A percentile compares a stretch with the other conserved stretches of the same genome.
These are phyloP conservation scores for Pristis pectinata DNA, from an alignment of 2,797 vertebrate genomes.

Conservation along the genomic window DNA sequence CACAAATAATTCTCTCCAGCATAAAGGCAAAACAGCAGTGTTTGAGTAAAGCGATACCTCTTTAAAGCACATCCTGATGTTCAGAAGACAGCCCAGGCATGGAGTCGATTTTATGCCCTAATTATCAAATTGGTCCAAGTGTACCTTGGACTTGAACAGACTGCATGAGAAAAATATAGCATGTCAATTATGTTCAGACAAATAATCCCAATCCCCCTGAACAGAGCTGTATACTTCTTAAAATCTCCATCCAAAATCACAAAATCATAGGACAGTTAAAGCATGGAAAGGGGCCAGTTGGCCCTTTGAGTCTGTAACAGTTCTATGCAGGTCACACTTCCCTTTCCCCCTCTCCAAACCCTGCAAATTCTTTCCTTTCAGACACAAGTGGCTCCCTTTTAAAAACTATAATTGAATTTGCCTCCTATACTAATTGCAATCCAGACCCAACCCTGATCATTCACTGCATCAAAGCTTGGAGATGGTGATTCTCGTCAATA, in stretches of 20 bases:
- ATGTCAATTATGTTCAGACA: not conserved
- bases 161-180: not conserved
- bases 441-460: no score
- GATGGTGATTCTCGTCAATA: not conserved
- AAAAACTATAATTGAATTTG: no score
- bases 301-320: no score
- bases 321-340: no score
- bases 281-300: no score
- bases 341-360: no score
- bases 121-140: not conserved
- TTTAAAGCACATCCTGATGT: not conserved
- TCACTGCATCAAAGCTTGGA: no score
- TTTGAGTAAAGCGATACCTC: not conserved
- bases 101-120: slow-evolving; percentile 10
- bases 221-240: not conserved
- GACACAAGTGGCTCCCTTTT: no score
- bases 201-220: not conserved
- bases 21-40: not conserved
- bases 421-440: no score
- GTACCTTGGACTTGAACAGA: not conserved
- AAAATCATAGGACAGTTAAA: no score
- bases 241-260: not conserved
- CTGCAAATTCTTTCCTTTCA: no score
- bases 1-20: not conserved
- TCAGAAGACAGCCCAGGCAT: not conserved